Conservation (phyloP, 2,113 vertebrate species). For the Trematocara nigrifrons region DNA sequence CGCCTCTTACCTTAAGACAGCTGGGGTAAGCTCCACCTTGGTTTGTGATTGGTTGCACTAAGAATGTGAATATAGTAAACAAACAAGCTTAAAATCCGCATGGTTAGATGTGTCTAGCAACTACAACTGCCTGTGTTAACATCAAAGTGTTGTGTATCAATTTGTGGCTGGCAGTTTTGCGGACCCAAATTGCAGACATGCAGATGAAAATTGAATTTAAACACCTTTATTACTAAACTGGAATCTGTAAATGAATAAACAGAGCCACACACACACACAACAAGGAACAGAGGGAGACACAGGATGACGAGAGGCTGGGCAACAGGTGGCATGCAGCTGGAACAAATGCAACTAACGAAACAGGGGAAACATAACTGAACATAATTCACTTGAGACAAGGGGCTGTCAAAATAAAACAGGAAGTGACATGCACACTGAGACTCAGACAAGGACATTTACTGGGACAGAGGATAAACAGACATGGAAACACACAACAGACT, state of each 20-base stretch:
- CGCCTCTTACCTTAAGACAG: not conserved
- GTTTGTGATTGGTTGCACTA: not conserved
- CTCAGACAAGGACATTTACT: not conserved
- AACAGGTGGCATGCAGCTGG: accelerated
- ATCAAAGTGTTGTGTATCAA: not conserved
- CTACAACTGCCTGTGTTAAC: not conserved
- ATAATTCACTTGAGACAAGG: not conserved
- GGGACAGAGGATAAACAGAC: accelerated
- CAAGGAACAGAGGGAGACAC: not conserved
- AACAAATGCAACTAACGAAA: not conserved
- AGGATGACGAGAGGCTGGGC: not conserved
- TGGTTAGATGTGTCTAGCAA: not conserved
- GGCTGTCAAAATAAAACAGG: not conserved
- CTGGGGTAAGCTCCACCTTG: not conserved
- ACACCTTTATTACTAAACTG: not conserved
- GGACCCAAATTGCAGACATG: not conserved
- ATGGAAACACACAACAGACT: not conserved
- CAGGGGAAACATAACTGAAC: not conserved
- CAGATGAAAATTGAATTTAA: not conserved
- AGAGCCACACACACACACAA: not conserved
- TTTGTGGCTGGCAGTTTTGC: not conserved
- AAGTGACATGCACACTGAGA: not conserved
- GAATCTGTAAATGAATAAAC: not conserved
- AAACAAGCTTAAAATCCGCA: not conserved
- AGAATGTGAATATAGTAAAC: not conserved